Base-by-base conservation (phyloP, 2,797 vertebrate genomes). In the Bryconaethiops microstoma region DNA sequence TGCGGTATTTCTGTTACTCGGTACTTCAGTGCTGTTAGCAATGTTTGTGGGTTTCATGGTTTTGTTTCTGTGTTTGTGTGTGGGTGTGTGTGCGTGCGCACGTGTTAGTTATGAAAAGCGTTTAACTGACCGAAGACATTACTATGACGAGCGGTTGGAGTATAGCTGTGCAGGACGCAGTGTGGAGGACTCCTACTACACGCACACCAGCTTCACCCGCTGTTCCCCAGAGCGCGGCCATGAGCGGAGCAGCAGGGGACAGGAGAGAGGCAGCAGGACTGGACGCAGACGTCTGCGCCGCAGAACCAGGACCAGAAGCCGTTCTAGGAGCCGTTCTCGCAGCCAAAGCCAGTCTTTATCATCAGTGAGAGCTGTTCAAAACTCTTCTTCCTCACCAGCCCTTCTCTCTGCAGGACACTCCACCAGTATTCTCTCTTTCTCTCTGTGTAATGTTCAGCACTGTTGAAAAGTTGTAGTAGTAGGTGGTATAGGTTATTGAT, bases 291-390 rank as follows among this genome's bases (percentile, higher is more conserved):
- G 19, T 4, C 65, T 8, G 5, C 65, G 65, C n/a, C 65, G 12
- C 65, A 68, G 65, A 68, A 68, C 65, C 39, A 57, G 70, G 52
- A 55, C 70, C 0, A 73, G 70, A 73, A 73, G 52, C 5, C 52
- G 29, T 17, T 72, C 70, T 12, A 55, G 70, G 39, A 72, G 52
- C 17, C 70, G 50, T 29, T 73, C 70, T 39, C 17, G 5, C 17
- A 73, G 50, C 16, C 52, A 40, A 29, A 57, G 52, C 52, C 50
- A 73, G 52, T 57, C 52, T 57, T 57, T 48, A 40, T 71, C 69
- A 19, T 73, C 70, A 52, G 70, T 73, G 29, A 57, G 69, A 54
- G 13, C 48, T 54, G 7, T 16, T 54, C 1, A 5, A 9, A 29
- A 16, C 69, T 55, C 48, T 10, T 39, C 52, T 42, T 5, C 39